Percentiles rank a stretch among this genome's conserved stretches.
phyloP scores from a whole-genome alignment of 2,113 vertebrate species.

The Cricetomys ansorgei region DNA sequence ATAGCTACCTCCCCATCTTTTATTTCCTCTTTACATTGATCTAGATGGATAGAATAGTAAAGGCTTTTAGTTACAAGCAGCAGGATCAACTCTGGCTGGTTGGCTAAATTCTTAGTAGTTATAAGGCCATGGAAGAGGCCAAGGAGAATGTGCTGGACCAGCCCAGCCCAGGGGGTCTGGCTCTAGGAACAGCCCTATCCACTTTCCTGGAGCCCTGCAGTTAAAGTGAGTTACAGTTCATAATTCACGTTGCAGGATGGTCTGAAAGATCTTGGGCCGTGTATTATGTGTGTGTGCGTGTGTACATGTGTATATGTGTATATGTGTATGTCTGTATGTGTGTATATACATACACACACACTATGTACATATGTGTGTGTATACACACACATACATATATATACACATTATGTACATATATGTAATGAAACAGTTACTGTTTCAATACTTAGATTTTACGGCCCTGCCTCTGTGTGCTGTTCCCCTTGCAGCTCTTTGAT shows the following conservation, averaged over 20 bases:
- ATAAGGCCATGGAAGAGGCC: neutral
- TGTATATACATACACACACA: neutral
- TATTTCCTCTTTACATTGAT: neutral
- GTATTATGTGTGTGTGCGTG: neutral
- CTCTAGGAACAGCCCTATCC: fast-evolving
- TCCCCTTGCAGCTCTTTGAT: constrained; percentile 93
- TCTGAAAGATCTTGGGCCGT: neutral
- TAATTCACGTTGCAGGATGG: neutral
- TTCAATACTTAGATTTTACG: too few species aligned
- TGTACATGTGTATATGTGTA: neutral
- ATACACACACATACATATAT: too few species aligned
- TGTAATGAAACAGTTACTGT: too few species aligned
- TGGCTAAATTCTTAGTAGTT: neutral
- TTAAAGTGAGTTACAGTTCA: neutral
- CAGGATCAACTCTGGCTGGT: too few species aligned
- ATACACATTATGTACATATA: too few species aligned
- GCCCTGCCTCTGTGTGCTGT: neutral
- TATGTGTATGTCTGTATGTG: neutral
- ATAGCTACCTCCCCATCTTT: neutral
- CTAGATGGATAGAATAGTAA: neutral
- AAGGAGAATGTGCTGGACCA: neutral
- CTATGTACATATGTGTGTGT: neutral
- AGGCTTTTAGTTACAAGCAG: neutral
- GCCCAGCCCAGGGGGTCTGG: neutral
- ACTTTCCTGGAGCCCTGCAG: neutral